Evolutionary conservation across 2,113 vertebrate species (phyloP).

Genomic region (Microcebus murinus): DNA sequence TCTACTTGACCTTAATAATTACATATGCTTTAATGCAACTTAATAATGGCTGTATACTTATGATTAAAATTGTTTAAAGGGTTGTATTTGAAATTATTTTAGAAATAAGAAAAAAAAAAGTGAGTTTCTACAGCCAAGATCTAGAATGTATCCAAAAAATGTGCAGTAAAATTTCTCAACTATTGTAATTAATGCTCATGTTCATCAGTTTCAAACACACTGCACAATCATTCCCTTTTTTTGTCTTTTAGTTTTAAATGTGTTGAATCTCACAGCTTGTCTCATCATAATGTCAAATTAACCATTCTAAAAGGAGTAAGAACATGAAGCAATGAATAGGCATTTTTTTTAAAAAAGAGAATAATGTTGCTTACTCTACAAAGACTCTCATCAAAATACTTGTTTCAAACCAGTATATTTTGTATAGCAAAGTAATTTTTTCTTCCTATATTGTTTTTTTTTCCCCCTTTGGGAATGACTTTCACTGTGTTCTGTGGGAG

Average conservation of each 20-base stretch:
- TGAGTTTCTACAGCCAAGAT: not conserved
- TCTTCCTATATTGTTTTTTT: not conserved
- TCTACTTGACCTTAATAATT: not conserved
- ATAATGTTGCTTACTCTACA: not conserved
- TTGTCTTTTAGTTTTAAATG: slow-evolving; percentile 4
- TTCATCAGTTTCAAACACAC: not conserved
- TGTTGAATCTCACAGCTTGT: slow-evolving; percentile 20
- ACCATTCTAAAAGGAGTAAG: slow-evolving; percentile 16
- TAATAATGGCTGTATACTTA: not conserved
- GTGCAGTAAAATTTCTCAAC: not conserved
- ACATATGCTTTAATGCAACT: not conserved
- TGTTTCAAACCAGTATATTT: slow-evolving; percentile 50
- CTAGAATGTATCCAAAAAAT: not conserved
- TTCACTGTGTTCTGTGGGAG: not conserved
- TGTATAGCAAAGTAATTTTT: not conserved
- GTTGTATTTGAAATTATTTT: not conserved
- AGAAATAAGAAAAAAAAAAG: not conserved
- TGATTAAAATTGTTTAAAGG: not conserved
- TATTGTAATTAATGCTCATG: not conserved
- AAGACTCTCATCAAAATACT: slow-evolving; percentile 62
- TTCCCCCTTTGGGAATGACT: not conserved
- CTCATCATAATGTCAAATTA: slow-evolving; percentile 56
- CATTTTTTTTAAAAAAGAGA: slow-evolving; percentile 35
- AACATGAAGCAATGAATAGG: slow-evolving; percentile 16
- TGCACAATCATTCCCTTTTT: not conserved